A percentile compares a stretch with the other conserved stretches of the same genome.
Evolutionary conservation across 2,888 invertebrate species (phyloP).

Genomic region (Cephonodes hylas): DNA sequence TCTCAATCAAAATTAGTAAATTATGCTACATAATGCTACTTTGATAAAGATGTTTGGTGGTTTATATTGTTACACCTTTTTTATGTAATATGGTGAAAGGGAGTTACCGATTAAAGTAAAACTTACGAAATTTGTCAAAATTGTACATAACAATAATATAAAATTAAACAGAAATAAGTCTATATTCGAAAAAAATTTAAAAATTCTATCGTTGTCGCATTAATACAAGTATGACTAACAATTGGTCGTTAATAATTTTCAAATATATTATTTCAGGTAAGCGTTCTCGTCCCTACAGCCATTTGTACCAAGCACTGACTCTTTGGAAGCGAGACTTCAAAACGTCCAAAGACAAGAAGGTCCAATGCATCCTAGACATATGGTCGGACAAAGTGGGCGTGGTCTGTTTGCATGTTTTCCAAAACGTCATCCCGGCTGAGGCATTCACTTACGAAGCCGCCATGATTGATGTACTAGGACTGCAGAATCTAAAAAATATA

Average conservation of each 20-base stretch:
- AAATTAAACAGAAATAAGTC: neutral
- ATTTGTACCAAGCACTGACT: constrained; percentile 93
- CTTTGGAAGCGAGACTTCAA: constrained; percentile 79
- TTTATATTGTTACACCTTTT: no score
- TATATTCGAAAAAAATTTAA: no score
- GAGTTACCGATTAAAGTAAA: no score
- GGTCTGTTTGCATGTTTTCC: constrained; percentile 94
- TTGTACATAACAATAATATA: no score
- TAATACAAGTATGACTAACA: no score
- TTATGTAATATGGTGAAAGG: no score
- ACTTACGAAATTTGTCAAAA: no score
- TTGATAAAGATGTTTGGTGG: no score
- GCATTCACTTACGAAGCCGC: constrained; percentile 96
- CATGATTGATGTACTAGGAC: constrained; percentile 93
- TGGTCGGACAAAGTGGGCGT: constrained; percentile 93
- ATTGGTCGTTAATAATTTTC: no score
- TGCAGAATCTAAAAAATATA: constrained; percentile 88
- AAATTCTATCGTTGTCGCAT: neutral
- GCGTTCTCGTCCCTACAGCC: constrained; percentile 92
- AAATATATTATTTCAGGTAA: constrained; percentile 81
- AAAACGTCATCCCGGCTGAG: constrained; percentile 94
- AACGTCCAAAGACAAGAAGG: constrained; percentile 80
- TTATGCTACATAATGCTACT: no score
- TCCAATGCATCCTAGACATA: constrained; percentile 90
- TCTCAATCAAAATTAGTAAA: no score